phyloP scores from a whole-genome alignment of 1,140 invertebrate species.

The Sitobion miscanthi region DNA sequence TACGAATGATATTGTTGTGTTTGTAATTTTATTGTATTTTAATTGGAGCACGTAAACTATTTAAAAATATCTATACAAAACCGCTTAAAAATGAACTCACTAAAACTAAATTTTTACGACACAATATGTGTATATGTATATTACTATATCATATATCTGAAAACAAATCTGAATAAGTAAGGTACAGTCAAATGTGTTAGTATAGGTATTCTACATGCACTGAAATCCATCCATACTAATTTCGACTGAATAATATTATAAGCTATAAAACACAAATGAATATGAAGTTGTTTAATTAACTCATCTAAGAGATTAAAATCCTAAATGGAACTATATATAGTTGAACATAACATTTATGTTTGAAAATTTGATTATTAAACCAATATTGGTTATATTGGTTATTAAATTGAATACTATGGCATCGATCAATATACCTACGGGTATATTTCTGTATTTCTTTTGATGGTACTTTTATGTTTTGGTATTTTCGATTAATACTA shows the following conservation, averaged over 20 bases:
- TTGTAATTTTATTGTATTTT: neutral
- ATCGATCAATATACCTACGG: neutral
- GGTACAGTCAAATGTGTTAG: too few species aligned
- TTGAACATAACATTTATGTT: too few species aligned
- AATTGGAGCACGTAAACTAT: neutral
- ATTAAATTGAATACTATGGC: neutral
- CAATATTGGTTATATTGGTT: neutral
- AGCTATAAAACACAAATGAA: neutral
- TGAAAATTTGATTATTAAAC: neutral
- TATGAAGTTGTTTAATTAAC: neutral
- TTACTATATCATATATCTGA: neutral
- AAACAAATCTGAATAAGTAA: neutral
- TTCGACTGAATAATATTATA: neutral
- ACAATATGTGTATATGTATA: neutral
- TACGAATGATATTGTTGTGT: neutral
- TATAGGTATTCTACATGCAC: too few species aligned
- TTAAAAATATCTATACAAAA: neutral
- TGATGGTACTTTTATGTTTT: neutral
- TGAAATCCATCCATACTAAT: neutral
- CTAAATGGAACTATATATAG: neutral
- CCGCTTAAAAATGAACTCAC: neutral
- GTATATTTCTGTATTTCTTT: neutral
- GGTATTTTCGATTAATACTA: neutral
- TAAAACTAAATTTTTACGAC: neutral
- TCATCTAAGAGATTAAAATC: neutral